Base-by-base conservation (phyloP, 2,888 invertebrate species). In the Sarcophaga variegata region DNA sequence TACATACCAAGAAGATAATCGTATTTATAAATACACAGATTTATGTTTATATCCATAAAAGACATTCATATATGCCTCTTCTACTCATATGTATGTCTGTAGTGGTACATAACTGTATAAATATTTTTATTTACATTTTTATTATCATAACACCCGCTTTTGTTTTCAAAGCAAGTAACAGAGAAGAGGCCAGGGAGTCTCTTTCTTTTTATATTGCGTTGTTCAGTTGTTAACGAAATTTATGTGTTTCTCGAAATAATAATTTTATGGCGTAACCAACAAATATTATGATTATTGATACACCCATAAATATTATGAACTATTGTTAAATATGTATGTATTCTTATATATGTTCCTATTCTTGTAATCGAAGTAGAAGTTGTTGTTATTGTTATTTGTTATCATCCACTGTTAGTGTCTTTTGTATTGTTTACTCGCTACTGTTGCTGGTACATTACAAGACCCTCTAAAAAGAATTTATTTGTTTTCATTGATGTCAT, bases 201-300 rank as follows among this genome's bases (percentile, higher is more conserved):
- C 6, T 45, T 14, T 67, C 20, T n/a, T 45, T 22, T 71, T 71
- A 49, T 70, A 69, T 25, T 49, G 72, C 0, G 64, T 60, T 17
- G 17, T 54, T 37, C 60, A 45, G 14, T 49, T 54, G 37, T 75
- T 84, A 70, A 45, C 64, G 20, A 20, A 45, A 83, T 87, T 84
- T 81, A 81, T 83, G 27, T 59, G 5, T 78, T 67, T 49, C 67
- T 63, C 72, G 20, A 74, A 78, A 81, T 70, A 76, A 84, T 87
- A 87, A 81, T 87, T 87, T 87, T 79, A 87, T 87, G 84, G 87
- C 87, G 82, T 81, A 87, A 87, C 87, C 87, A 84, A 84, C 37
- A 87, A 87, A 87, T 87, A 87, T 87, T 87, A 87, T 87, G 84
- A 87, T 87, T 87, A 87, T 87, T 87, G 84, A 84, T 84, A 87